These are phyloP conservation scores for Sarcophilus harrisii DNA, from an alignment of 2,797 vertebrate genomes.

Conservation along the genomic window DNA sequence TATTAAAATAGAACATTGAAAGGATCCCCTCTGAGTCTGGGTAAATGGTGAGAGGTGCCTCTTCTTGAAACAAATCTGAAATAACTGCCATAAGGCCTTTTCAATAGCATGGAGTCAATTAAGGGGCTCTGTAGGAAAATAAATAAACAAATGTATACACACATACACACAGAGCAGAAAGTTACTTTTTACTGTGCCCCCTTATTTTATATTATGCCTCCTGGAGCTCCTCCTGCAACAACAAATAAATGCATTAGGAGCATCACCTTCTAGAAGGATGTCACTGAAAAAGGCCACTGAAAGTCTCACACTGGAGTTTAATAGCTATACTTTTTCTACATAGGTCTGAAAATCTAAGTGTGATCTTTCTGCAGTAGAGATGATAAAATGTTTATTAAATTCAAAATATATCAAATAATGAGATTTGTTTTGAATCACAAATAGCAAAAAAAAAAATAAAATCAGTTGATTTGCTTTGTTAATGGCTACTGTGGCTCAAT, in stretches of 20 bases:
- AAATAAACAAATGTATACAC: not conserved
- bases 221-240: not conserved
- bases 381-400: not conserved
- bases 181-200: not conserved
- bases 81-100: not conserved
- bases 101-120: not conserved
- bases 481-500: not conserved
- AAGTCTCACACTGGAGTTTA: not conserved
- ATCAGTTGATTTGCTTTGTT: not conserved
- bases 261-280: not conserved
- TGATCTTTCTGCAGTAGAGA: not conserved
- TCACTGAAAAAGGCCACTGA: not conserved
- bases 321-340: conserved; percentile 5
- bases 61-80: not conserved
- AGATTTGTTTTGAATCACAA: not conserved
- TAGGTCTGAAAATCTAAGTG: not conserved
- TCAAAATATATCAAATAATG: not conserved
- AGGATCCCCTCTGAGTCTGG: not conserved
- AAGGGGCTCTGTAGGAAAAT: not conserved
- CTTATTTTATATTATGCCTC: not conserved
- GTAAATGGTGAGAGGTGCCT: not conserved
- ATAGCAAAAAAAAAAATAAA: not conserved
- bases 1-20: not conserved
- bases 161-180: not conserved
- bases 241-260: not conserved